Evolutionary conservation across 1,140 invertebrate genomes (phyloP).

Genomic region (Drosophila aff.): DNA sequence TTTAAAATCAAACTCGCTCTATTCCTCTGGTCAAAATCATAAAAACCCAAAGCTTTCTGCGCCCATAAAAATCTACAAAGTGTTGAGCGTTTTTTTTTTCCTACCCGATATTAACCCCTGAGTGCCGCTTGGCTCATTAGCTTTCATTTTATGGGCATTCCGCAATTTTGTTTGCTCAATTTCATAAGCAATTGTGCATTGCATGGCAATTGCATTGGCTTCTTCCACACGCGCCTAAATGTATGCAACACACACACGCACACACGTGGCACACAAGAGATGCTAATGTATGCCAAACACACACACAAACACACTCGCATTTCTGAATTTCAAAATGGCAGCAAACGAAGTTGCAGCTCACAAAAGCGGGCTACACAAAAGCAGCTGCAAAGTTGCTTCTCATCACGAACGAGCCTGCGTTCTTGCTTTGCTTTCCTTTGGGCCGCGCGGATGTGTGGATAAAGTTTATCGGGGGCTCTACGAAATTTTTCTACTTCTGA

Average conservation of each 20-base stretch:
- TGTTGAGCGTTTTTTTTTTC: neutral
- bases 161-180: slow-evolving; percentile 78
- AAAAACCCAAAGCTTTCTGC: neutral
- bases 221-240: slow-evolving; percentile 48
- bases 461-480: slow-evolving; percentile 33
- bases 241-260: slow-evolving; percentile 51
- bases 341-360: slow-evolving; percentile 75
- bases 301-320: slow-evolving; percentile 31
- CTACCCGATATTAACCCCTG: slow-evolving; percentile 13
- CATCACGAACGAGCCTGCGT: slow-evolving; percentile 17
- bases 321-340: slow-evolving; percentile 76
- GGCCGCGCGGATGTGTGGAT: slow-evolving; percentile 19
- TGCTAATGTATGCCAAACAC: slow-evolving; percentile 68
- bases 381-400: slow-evolving; percentile 61
- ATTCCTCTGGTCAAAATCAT: neutral
- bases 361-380: slow-evolving; percentile 67
- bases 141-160: slow-evolving; percentile 61
- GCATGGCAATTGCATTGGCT: slow-evolving; percentile 39
- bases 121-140: slow-evolving; percentile 64
- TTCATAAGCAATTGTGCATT: slow-evolving; percentile 79
- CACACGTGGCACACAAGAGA: slow-evolving; percentile 42
- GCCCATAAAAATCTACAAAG: neutral
- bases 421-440: slow-evolving; percentile 23
- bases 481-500: slow-evolving; percentile 16
- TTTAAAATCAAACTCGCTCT: neutral